Evolutionary conservation across 2,888 invertebrate species (phyloP).

Genomic region (Cremastinae sp.): DNA sequence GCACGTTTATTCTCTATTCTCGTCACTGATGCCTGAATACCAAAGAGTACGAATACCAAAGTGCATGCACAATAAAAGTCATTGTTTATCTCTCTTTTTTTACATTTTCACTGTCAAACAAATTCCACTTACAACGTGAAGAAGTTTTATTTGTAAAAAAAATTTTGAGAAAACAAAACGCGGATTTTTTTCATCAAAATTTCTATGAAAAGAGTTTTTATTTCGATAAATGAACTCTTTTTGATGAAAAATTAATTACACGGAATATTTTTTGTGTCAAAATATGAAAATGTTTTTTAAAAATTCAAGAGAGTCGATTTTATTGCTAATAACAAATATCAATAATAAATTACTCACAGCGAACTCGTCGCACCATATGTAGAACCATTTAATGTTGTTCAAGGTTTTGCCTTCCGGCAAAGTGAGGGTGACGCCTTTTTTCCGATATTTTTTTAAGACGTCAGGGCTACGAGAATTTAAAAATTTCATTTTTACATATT

Average conservation of each 20-base stretch:
- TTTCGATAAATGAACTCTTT: neutral
- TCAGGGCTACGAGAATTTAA: slow-evolving; percentile 81
- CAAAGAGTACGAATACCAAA: too few species aligned
- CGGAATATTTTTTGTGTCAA: too few species aligned
- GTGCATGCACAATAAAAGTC: slow-evolving; percentile 16
- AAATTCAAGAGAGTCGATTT: too few species aligned
- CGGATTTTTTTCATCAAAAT: neutral
- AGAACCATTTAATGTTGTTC: slow-evolving; percentile 91
- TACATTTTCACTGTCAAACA: neutral
- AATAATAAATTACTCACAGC: slow-evolving; percentile 84
- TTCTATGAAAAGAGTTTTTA: neutral
- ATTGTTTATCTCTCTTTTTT: neutral
- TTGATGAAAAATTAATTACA: neutral
- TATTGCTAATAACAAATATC: too few species aligned
- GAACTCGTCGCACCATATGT: slow-evolving; percentile 95
- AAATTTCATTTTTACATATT: slow-evolving; percentile 1
- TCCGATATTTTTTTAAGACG: slow-evolving; percentile 90
- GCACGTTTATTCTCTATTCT: neutral
- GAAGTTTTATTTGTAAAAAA: neutral
- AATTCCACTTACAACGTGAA: neutral
- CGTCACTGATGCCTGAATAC: slow-evolving; percentile 36
- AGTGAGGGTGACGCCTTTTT: slow-evolving; percentile 90
- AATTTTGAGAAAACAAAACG: neutral
- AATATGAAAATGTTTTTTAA: too few species aligned
- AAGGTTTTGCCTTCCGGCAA: slow-evolving; percentile 93